phyloP scores from a whole-genome alignment of 2,888 invertebrate genomes.

The Apoda limacodes region DNA sequence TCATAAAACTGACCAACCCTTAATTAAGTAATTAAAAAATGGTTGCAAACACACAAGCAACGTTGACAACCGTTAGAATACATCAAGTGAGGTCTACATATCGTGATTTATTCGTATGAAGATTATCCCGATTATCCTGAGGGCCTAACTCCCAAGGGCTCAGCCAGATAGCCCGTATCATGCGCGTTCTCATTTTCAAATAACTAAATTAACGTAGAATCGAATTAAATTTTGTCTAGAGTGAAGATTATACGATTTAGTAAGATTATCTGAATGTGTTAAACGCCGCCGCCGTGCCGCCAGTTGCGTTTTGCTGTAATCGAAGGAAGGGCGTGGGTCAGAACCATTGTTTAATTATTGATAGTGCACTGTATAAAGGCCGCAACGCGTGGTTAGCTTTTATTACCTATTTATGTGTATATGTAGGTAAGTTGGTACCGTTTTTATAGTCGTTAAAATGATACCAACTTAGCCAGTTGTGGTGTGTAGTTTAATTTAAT shows the following conservation, averaged over 20 bases:
- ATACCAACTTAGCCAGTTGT: too few relatives aligned
- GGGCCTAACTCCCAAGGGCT: slow-evolving; percentile 36
- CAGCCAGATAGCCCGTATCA: slow-evolving; percentile 38
- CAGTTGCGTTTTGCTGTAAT: too few relatives aligned
- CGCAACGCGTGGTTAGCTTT: slow-evolving; percentile 29
- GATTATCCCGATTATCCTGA: slow-evolving; percentile 46
- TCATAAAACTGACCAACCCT: too few relatives aligned
- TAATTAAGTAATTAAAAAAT: too few relatives aligned
- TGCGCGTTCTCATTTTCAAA: slow-evolving; percentile 51
- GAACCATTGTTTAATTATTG: slow-evolving; percentile 57
- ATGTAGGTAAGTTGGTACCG: slow-evolving; percentile 20
- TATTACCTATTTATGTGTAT: slow-evolving; percentile 32
- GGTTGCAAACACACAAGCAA: too few relatives aligned
- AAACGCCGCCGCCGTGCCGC: slow-evolving; percentile 51
- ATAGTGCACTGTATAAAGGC: slow-evolving; percentile 42
- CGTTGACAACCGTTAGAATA: too few relatives aligned
- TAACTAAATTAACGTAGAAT: slow-evolving; percentile 63
- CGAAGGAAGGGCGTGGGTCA: slow-evolving; percentile 47
- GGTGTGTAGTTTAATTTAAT: too few relatives aligned
- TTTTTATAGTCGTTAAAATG: slow-evolving; percentile 25
- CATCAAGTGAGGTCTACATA: background rate
- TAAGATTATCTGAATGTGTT: slow-evolving; percentile 64
- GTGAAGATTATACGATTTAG: slow-evolving; percentile 59
- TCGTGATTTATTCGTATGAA: slow-evolving; percentile 46
- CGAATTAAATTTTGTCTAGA: slow-evolving; percentile 57